Conservation (phyloP, 2,797 vertebrate species). For the Brachymystax lenok region DNA sequence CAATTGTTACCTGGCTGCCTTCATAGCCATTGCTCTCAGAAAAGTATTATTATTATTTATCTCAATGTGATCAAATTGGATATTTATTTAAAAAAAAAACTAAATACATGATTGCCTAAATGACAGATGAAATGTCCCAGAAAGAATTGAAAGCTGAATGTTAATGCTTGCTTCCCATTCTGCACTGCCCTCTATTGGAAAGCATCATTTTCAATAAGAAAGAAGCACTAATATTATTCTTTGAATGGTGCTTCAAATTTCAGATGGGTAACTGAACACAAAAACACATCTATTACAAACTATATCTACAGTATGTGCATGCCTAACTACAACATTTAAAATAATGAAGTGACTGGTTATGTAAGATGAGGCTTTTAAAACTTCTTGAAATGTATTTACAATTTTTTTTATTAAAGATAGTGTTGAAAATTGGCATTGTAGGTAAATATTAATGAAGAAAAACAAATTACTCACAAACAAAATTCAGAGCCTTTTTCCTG, state of each 20-base stretch:
- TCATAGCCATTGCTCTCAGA: constrained; percentile 50
- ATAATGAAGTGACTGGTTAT: background rate
- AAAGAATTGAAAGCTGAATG: constrained; percentile 74
- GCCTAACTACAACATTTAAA: no score
- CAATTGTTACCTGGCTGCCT: background rate
- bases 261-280: background rate
- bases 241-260: constrained; percentile 32
- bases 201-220: constrained; percentile 65
- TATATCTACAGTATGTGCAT: no score
- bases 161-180: constrained; percentile 79
- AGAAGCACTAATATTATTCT: constrained; percentile 52
- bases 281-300: background rate
- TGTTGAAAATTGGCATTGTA: constrained; percentile 53
- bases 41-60: constrained; percentile 52
- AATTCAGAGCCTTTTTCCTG: constrained; percentile 77
- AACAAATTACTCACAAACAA: constrained; percentile 38
- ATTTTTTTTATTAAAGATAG: background rate
- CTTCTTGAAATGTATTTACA: background rate
- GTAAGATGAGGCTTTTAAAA: background rate
- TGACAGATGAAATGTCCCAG: constrained; percentile 67
- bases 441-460: constrained; percentile 60
- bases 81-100: constrained; percentile 61
- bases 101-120: constrained; percentile 70
- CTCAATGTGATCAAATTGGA: constrained; percentile 50
- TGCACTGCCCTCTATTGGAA: constrained; percentile 87